These are phyloP conservation scores for Yponomeuta plumbellus DNA, from an alignment of 2,888 invertebrate genomes.

Conservation along the genomic window DNA sequence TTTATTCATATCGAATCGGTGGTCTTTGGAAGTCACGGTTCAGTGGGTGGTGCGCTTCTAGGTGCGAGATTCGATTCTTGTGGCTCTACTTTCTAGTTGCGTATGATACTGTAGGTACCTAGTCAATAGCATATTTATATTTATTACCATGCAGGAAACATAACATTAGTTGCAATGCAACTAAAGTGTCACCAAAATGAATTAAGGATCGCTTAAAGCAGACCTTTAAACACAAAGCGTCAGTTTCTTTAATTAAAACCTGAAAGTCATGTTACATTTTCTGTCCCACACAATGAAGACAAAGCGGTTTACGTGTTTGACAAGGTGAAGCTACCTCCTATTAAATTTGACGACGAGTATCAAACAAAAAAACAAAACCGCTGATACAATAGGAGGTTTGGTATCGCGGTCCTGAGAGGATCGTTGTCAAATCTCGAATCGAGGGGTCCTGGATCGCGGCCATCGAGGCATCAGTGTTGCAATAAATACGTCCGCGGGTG, in stretches of 20 bases:
- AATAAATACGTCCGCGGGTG: conserved; percentile 61
- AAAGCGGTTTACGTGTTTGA: no score
- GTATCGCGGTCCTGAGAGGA: conserved; percentile 51
- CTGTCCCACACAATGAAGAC: background rate
- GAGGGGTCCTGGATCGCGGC: conserved; percentile 35
- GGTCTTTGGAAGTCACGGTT: conserved; percentile 21
- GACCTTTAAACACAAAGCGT: no score
- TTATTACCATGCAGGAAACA: background rate
- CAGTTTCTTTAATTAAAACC: no score
- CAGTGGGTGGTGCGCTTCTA: conserved; percentile 25
- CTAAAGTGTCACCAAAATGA: background rate
- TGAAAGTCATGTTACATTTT: background rate
- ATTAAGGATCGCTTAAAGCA: background rate
- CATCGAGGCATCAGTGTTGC: conserved; percentile 52
- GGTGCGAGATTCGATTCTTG: conserved; percentile 24
- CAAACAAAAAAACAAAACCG: conserved; percentile 43
- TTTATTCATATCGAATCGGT: conserved; percentile 58
- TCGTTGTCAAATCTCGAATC: conserved; percentile 65
- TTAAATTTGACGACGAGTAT: conserved; percentile 50
- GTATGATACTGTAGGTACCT: no score
- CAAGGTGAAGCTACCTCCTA: conserved; percentile 44
- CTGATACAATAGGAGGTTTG: conserved; percentile 56
- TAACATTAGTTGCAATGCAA: no score
- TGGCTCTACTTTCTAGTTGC: background rate
- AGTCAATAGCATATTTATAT: background rate